Conservation (phyloP, 2,888 invertebrate species). For the Neelides folsomi region DNA sequence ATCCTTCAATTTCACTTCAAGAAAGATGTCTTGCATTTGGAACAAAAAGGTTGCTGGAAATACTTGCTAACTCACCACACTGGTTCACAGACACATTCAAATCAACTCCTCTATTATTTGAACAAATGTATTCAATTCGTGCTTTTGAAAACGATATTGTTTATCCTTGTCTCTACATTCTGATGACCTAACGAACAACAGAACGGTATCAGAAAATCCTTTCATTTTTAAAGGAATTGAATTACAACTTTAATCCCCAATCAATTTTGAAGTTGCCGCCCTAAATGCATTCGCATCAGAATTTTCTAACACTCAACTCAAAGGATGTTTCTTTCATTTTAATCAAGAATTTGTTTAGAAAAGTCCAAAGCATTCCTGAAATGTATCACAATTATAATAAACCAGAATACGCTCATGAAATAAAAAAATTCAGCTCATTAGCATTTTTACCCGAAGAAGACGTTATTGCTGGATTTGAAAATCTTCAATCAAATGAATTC, state of each 20-base stretch:
- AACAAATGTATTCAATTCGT: conserved; percentile 3
- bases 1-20: too few species aligned
- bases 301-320: conserved; percentile 1
- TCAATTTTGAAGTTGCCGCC: conserved; percentile 1
- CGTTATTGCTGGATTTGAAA: conserved; percentile 1
- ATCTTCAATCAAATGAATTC: background rate
- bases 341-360: background rate
- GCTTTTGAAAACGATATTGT: too few species aligned
- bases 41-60: background rate
- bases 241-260: background rate
- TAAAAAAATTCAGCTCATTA: background rate
- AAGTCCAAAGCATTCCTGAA: background rate
- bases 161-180: too few species aligned
- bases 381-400: too few species aligned
- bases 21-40: background rate
- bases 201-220: background rate
- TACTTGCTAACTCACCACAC: background rate
- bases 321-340: conserved; percentile 7
- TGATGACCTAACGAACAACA: background rate
- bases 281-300: background rate
- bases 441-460: conserved; percentile 4
- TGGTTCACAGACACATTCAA: conserved; percentile 5
- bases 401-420: background rate
- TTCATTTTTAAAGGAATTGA: background rate
- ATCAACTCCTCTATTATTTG: conserved; percentile 5